These are phyloP conservation scores for Limanda limanda DNA, from an alignment of 2,113 vertebrate genomes.

Conservation along the genomic window DNA sequence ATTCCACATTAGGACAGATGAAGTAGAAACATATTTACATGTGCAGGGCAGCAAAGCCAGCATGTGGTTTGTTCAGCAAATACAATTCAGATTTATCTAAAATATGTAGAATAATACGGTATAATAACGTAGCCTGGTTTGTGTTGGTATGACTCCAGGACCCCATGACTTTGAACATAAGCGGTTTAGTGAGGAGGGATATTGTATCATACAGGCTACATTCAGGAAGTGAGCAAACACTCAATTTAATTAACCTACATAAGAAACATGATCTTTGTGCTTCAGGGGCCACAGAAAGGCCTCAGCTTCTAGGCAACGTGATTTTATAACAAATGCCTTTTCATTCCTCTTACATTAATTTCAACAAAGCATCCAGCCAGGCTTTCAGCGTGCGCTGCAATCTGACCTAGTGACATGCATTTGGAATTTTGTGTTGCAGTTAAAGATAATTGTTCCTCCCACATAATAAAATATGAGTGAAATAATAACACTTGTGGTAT, in stretches of 20 bases:
- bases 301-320: neutral
- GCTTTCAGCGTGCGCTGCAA: neutral
- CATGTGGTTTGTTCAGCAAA: neutral
- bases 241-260: constrained; percentile 5
- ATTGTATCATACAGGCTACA: neutral
- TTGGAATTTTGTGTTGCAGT: neutral
- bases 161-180: neutral
- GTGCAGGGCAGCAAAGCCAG: neutral
- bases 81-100: neutral
- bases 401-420: neutral
- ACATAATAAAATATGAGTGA: neutral
- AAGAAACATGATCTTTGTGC: neutral
- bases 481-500: too few relatives aligned
- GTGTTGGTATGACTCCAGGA: neutral
- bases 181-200: neutral
- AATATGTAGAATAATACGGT: neutral
- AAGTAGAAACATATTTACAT: neutral
- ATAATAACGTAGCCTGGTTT: neutral
- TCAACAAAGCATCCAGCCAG: neutral
- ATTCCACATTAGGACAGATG: neutral
- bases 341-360: neutral
- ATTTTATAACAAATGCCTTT: neutral
- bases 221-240: neutral
- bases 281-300: neutral
- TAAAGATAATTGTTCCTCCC: neutral